phyloP scores from a whole-genome alignment of 1,140 invertebrate genomes.

The Pogonognathellus flavescens region DNA sequence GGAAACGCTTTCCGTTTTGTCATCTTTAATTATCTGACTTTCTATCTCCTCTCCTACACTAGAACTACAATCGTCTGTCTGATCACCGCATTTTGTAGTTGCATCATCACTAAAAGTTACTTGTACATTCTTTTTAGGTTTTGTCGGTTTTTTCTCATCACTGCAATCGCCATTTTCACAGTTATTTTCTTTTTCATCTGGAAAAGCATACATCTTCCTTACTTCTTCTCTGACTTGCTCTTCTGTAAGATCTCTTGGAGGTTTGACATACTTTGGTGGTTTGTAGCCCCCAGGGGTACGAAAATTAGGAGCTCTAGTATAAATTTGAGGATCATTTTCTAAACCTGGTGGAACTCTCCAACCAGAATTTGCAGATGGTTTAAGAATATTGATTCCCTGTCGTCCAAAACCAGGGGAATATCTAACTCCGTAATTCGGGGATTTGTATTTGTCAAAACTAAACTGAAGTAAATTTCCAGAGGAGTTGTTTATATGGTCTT shows the following conservation, averaged over 20 bases:
- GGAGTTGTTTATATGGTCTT: background rate
- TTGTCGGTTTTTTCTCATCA: background rate
- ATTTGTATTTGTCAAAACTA: constrained; percentile 45
- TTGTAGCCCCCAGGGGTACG: constrained; percentile 61
- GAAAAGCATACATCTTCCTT: constrained; percentile 60
- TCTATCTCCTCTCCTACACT: background rate
- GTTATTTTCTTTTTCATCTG: constrained; percentile 31
- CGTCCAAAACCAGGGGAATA: constrained; percentile 38
- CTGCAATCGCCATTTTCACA: background rate
- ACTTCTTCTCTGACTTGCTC: constrained; percentile 60
- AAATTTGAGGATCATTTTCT: constrained; percentile 55
- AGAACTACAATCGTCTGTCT: background rate
- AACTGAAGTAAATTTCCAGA: constrained; percentile 38
- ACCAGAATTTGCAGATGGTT: constrained; percentile 19
- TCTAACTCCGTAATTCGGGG: constrained; percentile 50
- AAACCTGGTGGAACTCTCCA: constrained; percentile 36
- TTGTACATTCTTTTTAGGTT: constrained; percentile 20
- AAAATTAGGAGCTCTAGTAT: constrained; percentile 61
- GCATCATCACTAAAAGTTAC: constrained; percentile 33
- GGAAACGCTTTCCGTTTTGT: background rate
- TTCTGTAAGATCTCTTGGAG: constrained; percentile 55
- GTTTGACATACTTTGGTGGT: constrained; percentile 46
- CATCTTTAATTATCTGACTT: constrained; percentile 18
- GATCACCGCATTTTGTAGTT: background rate
- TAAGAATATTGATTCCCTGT: constrained; percentile 38